These are phyloP conservation scores for Liopterus haemorrhoidalis DNA, from an alignment of 2,888 invertebrate species.

Conservation along the genomic window DNA sequence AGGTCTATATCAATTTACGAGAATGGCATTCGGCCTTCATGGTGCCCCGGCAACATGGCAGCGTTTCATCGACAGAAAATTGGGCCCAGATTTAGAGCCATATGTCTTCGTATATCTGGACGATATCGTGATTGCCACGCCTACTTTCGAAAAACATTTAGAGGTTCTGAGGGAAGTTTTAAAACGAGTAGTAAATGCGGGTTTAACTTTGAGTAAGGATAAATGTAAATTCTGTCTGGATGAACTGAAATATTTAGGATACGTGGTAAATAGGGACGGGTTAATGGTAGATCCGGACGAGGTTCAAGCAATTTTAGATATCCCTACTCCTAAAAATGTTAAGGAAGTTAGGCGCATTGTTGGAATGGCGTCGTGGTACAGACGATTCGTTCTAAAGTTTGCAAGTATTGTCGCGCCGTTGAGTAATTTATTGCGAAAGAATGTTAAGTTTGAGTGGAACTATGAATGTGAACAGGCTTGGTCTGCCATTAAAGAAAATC, in stretches of 20 bases:
- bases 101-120: slow-evolving; percentile 20
- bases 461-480: too few species aligned
- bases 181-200: not conserved
- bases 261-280: not conserved
- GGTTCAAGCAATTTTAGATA: not conserved
- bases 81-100: too few species aligned
- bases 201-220: slow-evolving; percentile 26
- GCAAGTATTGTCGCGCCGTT: too few species aligned
- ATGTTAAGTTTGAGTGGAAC: too few species aligned
- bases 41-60: slow-evolving; percentile 18
- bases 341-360: not conserved
- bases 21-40: slow-evolving; percentile 12
- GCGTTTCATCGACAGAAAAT: slow-evolving; percentile 26
- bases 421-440: too few species aligned
- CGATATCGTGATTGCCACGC: slow-evolving; percentile 24
- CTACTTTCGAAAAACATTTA: slow-evolving; percentile 20
- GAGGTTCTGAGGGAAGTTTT: slow-evolving; percentile 1
- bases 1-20: slow-evolving; percentile 10
- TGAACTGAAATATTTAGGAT: slow-evolving; percentile 3
- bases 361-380: slow-evolving; percentile 2
- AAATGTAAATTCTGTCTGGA: slow-evolving; percentile 24
- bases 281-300: not conserved
- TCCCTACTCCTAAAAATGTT: not conserved
- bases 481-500: too few species aligned
- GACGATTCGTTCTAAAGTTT: too few species aligned